A percentile compares a stretch with the other conserved stretches of the same genome.
Conservation (phyloP, 2,797 vertebrate species). For the Pterois miles region DNA sequence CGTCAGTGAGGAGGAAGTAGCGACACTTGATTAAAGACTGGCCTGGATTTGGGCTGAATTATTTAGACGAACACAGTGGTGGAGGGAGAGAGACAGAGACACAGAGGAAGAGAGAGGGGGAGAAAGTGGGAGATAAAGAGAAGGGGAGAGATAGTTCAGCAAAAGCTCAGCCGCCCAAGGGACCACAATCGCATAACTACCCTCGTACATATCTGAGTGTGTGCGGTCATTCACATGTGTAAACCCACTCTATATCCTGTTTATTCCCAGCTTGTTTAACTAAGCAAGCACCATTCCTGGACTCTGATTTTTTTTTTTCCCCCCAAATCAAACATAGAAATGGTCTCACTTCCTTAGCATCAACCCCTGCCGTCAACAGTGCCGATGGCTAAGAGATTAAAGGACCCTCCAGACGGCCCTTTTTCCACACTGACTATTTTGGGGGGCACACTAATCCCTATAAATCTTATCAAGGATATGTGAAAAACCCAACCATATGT, state of each 20-base stretch:
- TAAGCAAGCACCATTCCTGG: conserved; percentile 1
- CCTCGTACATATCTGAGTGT: not conserved
- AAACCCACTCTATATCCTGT: not conserved
- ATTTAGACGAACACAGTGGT: conserved; percentile 62
- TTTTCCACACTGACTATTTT: conserved; percentile 69
- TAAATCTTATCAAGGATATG: conserved; percentile 79
- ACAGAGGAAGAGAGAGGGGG: not conserved
- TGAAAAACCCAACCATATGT: conserved; percentile 76
- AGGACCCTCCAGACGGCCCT: conserved; percentile 64
- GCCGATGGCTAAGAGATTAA: conserved; percentile 71
- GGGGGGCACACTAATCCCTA: conserved; percentile 74
- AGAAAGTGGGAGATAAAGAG: not conserved
- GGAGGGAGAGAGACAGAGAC: not conserved
- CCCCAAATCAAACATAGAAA: conserved; percentile 42
- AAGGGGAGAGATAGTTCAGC: conserved; percentile 9
- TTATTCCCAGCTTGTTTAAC: conserved; percentile 10
- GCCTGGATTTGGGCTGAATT: conserved; percentile 72
- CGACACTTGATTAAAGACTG: conserved; percentile 76
- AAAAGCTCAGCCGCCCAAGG: conserved; percentile 7
- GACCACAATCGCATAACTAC: not conserved
- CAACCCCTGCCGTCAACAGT: conserved; percentile 55
- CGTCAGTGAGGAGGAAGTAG: conserved; percentile 48
- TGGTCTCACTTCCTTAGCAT: conserved; percentile 26
- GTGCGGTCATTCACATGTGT: conserved; percentile 2
- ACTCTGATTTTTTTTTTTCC: conserved; percentile 8